Evolutionary conservation across 1,140 invertebrate species (phyloP), one percentile per base, ranked within the genome.

Genomic region (Ctenoplectra terminalis): DNA sequence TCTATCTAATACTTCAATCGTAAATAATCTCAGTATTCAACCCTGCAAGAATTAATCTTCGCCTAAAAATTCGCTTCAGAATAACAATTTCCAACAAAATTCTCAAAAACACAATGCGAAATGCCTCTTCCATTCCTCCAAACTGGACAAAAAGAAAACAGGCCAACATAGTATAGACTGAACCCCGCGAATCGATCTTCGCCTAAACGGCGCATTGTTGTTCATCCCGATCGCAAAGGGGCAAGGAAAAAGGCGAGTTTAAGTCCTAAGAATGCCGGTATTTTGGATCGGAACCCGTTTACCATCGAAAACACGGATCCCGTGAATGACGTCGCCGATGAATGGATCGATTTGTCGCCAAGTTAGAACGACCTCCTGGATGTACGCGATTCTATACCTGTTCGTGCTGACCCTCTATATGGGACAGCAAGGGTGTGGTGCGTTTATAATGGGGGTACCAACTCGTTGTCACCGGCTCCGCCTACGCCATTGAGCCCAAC

Each of bases 311-410:
- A 91, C 90, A 91, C 81, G 84, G 75, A 58, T 37, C 46, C 72
- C 23, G 61, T 88, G 89, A 91, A 90, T 90, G 88, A 86, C 67
- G 43, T 63, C 11, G 56, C 40, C 58, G 26, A 66, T 88, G 88
- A 90, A 90, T 91, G 82, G 78, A 90, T 89, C 89, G 89, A 91
- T 91, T 91, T 91, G 90, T 90, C 90, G 83, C 79, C 83, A 74
- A 86, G 71, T 71, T 81, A 37, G 74, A 79, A 31, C 48, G 31
- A 81, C 73, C 74, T 69, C 52, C 52, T 72, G 63, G 50, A 58
- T 29, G 46, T 43, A 54, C 64, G 58, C 72, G 64, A 6, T 26
- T 48, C 17, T 70, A 84, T 63, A 81, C 78, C 54, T 58, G 70
- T 70, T 46, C 54, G 37, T 31, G 46, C 48, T 56, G 43, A 3